Base-by-base conservation (phyloP, 2,888 invertebrate genomes). In the Sphaerophoria taeniata region DNA sequence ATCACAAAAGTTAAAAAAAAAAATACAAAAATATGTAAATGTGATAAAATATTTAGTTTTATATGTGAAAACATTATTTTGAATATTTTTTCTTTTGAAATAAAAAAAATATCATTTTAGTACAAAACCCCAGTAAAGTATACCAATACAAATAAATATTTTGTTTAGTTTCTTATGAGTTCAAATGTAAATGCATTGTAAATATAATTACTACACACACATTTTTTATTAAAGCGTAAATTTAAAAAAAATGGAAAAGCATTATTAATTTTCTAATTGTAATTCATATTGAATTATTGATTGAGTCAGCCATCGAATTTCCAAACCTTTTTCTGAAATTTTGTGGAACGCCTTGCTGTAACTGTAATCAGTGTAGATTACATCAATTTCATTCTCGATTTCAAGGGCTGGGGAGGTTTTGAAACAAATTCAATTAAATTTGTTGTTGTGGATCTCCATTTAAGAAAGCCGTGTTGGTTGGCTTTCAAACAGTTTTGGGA, bases 11-110 rank as follows among this genome's bases (percentile, higher is more conserved):
- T 39, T 34, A 61, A 39, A 39, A 0, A 24, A 53, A 11, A 9
- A 53, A 51, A 34, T 14, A 65, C 65, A 71, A 65, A 78, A 74
- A 43, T n/a, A 36, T 78, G 78, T 83, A 78, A 78, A 74, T 83
- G 83, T 83, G 83, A 83, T 83, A 83, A 70, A 73, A 39, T 69
- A 55, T 24, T 71, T 58, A 60, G 33, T 76, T 82, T n/a, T n/a
- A n/a, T 49, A 24, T 63, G 6, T 61, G 6, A 16, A 47, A 9
- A 24, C 16, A 12, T 16, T 51, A 51, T 51, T 34, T 33, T 12
- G 6, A 61, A 60, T 11, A 14, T 6, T 61, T 60, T 56, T 31
- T n/a, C 33, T 33, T 63, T 51, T 12, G 36, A 65, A 65, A 16
- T 65, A 31, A 16, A 65, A 65, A 53, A 36, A 51, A 4, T n/a